Evolutionary conservation across 2,888 invertebrate genomes (phyloP).

Genomic region (Suillia variegata): DNA sequence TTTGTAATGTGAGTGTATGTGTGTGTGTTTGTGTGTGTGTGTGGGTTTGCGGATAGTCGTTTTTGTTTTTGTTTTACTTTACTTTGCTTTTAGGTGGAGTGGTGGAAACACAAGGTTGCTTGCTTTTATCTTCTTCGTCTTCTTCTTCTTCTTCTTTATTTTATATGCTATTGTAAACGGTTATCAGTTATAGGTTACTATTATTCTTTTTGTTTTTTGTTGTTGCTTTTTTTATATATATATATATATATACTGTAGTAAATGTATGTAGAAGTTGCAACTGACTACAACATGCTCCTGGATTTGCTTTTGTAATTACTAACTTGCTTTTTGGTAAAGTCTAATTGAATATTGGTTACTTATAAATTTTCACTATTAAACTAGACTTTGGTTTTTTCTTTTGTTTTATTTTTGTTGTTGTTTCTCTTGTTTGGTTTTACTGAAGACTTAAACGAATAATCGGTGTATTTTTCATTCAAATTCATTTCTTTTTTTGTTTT

Average conservation of each 20-base stretch:
- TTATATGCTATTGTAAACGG: constrained; percentile 23
- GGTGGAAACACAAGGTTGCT: constrained; percentile 11
- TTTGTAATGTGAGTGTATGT: too few species aligned
- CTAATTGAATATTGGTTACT: not conserved
- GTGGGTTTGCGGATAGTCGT: constrained; percentile 13
- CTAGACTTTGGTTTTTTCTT: not conserved
- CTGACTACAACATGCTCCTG: too few species aligned
- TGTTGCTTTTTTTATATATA: constrained; percentile 15
- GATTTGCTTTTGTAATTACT: too few species aligned
- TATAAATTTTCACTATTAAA: not conserved
- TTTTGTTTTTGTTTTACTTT: constrained; percentile 22
- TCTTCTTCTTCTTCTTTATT: too few species aligned
- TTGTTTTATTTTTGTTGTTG: too few species aligned
- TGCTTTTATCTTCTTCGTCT: not conserved
- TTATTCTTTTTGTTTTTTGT: constrained; percentile 24
- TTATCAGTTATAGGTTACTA: constrained; percentile 12
- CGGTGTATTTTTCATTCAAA: constrained; percentile 13
- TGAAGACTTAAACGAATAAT: constrained; percentile 20
- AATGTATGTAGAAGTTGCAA: too few species aligned
- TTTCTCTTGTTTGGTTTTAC: not conserved
- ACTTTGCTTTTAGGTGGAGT: constrained; percentile 28
- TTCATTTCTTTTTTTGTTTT: constrained; percentile 5
- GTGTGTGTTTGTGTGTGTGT: too few species aligned
- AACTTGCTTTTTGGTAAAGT: too few species aligned
- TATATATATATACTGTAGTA: constrained; percentile 12